A percentile compares a stretch with the other conserved stretches of the same genome.
phyloP scores from a whole-genome alignment of 2,113 vertebrate genomes.

The Thryonomys swinderianus region DNA sequence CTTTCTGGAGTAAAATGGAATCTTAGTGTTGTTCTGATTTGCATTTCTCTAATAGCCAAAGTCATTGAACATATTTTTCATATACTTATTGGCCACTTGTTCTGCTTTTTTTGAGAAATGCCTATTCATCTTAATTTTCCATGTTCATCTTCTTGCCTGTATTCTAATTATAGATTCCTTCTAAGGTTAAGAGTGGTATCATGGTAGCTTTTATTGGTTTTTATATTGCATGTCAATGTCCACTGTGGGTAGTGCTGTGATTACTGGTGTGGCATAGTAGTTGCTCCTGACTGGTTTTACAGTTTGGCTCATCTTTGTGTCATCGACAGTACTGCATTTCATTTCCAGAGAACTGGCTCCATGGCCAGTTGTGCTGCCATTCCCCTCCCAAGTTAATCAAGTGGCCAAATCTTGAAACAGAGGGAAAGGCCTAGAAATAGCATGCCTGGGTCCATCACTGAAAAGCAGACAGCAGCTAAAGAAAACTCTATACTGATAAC shows the following conservation, averaged over 20 bases:
- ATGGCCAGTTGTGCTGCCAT: too few species aligned
- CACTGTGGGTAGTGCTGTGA: not conserved
- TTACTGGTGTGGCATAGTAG: not conserved
- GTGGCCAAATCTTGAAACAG: not conserved
- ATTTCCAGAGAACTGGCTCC: not conserved
- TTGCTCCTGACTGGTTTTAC: not conserved
- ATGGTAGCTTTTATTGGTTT: not conserved
- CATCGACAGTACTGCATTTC: not conserved
- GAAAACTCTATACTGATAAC: not conserved
- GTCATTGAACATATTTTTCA: not conserved
- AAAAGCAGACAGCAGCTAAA: not conserved
- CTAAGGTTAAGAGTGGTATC: not conserved
- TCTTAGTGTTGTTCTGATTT: not conserved
- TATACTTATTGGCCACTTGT: not conserved
- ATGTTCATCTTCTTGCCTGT: not conserved
- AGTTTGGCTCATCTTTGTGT: not conserved
- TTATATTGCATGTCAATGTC: not conserved
- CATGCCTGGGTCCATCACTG: not conserved
- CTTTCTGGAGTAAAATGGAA: not conserved
- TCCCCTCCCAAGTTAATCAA: not conserved
- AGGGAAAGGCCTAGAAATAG: not conserved
- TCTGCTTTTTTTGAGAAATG: not conserved
- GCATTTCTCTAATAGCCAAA: not conserved
- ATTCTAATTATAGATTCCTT: not conserved
- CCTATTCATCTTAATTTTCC: not conserved